Evolutionary conservation across 2,113 vertebrate species (phyloP), one percentile per base, ranked within the genome.

Genomic region (Ramphastos sulfuratus): DNA sequence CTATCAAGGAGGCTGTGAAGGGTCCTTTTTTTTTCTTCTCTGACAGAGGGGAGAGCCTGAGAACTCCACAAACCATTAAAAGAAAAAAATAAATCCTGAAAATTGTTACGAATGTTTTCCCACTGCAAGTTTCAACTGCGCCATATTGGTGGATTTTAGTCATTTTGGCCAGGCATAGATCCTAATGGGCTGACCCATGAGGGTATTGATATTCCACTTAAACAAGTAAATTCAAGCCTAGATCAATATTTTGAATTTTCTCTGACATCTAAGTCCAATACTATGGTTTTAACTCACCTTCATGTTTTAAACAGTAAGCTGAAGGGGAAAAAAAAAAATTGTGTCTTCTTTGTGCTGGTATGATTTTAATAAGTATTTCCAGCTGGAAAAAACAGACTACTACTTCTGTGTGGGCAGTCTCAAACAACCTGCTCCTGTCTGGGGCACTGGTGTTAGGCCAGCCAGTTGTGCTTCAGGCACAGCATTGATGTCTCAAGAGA

Each of bases 1-100:
- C 94, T 92, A 92, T 82, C 72, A 92, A 95, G 82, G 48, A 96
- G 35, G 5, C 42, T 94, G 72, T 90, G 93, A 96, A 96, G 88
- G 94, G 77, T 14, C 25, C 8, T 95, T 94, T 91, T 85, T 85
- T 74, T 48, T 63, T 89, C 39, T 81, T 46, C 55, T 73, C 74
- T 76, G 59, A 81, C 33, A 72, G 56, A 70, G 23, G 28, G 78
- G 60, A 85, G 17, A 55, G 27, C 25, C 63, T 81, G 78, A 87
- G 44, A 75, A 17, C 11, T 54, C 16, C 23, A 93, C 15, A 92
- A 67, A 82, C 5, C 9, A n/a, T 27, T 6, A 28, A 52, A 27
- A 71, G 61, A 75, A 18, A 9, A 12, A 58, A 24, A 52, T n/a
- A 15, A 55, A n/a, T 9, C 3, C 58, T 60, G 33, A 77, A 89